Evolutionary conservation across 2,888 invertebrate genomes (phyloP), one percentile per base, ranked within the genome.

Genomic region (Pyralis farinalis): DNA sequence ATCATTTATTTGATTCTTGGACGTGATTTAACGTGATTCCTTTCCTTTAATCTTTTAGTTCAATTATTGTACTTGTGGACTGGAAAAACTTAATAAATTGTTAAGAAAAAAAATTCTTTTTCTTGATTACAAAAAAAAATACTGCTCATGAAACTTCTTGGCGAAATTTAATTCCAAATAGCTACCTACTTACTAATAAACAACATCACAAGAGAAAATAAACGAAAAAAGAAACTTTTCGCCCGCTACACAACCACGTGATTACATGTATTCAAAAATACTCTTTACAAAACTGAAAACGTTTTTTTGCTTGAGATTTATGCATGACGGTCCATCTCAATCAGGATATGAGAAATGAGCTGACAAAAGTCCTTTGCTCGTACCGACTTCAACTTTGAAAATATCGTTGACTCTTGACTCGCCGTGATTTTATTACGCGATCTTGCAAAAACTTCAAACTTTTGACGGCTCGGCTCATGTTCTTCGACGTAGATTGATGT

Each of bases 401-500:
- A 72, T 68, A 66, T 55, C 54, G 51, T 53, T 49, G 57, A 59
- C 53, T 56, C 49, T 45, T 55, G 53, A 53, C 60, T 53, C 53
- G 43, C 43, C 51, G 45, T 58, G 54, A 62, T 65, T 69, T 73
- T 73, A 75, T 74, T 75, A 68, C 62, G 55, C 53, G 57, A 65
- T 70, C 59, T 70, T 52, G 63, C 57, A 63, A 66, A 67, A 71
- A 63, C 58, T 69, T 58, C 51, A 52, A 62, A 73, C 58, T 73
- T 71, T 62, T 69, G 64, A 68, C 68, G 60, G 67, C 55, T 63
- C 45, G 52, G 55, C 57, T 66, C 63, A 57, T 70, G 69, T 73
- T 66, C 62, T 64, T 53, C 52, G 72, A 71, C 71, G 56, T 59
- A 60, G 69, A 78, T 77, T 74, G 67, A 76, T 78, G 71, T 66